Evolutionary conservation across 2,888 invertebrate genomes (phyloP).

Genomic region (Odontocolon sp.): DNA sequence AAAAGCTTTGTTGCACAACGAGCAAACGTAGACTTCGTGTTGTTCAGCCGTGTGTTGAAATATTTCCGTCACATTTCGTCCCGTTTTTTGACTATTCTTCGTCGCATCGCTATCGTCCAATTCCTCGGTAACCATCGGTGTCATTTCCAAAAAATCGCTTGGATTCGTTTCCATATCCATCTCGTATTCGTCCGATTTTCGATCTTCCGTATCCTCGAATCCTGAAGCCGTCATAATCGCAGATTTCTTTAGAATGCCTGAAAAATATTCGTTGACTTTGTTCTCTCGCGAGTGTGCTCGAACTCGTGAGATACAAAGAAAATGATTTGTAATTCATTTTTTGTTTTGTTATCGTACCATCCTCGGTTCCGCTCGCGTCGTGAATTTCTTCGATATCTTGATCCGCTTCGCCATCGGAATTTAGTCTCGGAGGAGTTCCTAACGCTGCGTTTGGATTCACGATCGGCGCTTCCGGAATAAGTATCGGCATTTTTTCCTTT

Average conservation of each 20-base stretch:
- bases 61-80: slow-evolving; percentile 34
- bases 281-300: slow-evolving; percentile 38
- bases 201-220: slow-evolving; percentile 73
- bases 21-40: slow-evolving; percentile 79
- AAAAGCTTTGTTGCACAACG: slow-evolving; percentile 80
- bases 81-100: slow-evolving; percentile 2
- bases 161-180: slow-evolving; percentile 81
- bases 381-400: slow-evolving; percentile 75
- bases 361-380: slow-evolving; percentile 75
- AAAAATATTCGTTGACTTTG: slow-evolving; percentile 44
- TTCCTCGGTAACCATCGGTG: slow-evolving; percentile 73
- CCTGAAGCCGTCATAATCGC: slow-evolving; percentile 47
- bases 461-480: slow-evolving; percentile 79
- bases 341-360: slow-evolving; percentile 70
- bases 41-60: slow-evolving; percentile 75
- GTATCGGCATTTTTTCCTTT: slow-evolving; percentile 76
- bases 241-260: slow-evolving; percentile 31
- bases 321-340: neutral
- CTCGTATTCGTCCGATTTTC: slow-evolving; percentile 78
- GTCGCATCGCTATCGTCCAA: slow-evolving; percentile 53
- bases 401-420: slow-evolving; percentile 78
- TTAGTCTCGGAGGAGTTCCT: slow-evolving; percentile 78
- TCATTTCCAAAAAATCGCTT: slow-evolving; percentile 78
- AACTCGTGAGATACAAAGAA: neutral
- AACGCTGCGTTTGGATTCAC: slow-evolving; percentile 80